Conservation (phyloP, 2,113 vertebrate species). For the Pyrgilauda ruficollis region DNA sequence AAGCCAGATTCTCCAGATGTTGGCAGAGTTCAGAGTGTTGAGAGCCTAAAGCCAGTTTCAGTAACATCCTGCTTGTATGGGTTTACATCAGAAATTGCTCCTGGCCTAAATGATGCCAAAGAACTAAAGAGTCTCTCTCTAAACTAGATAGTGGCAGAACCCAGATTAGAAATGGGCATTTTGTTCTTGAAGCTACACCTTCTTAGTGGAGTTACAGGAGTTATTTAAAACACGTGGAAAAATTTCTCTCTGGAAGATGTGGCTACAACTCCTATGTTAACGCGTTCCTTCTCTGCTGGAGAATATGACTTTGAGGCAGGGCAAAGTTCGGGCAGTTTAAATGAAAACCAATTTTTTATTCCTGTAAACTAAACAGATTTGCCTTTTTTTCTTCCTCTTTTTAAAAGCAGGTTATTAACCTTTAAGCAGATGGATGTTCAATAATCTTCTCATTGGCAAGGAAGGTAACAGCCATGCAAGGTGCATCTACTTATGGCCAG, state of each 20-base stretch:
- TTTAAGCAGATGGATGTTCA: conserved; percentile 58
- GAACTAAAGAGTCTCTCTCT: neutral
- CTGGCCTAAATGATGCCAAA: neutral
- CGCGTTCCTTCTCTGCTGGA: neutral
- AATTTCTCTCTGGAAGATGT: neutral
- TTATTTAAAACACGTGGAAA: neutral
- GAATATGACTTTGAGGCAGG: neutral
- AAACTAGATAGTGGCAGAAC: neutral
- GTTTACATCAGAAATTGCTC: conserved; percentile 10
- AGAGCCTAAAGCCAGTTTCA: conserved; percentile 2
- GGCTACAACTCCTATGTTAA: neutral
- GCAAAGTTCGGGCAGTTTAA: neutral
- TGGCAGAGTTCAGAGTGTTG: conserved; percentile 7
- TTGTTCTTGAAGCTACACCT: neutral
- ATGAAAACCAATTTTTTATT: conserved; percentile 49
- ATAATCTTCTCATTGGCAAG: conserved; percentile 23
- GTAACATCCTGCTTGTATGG: neutral
- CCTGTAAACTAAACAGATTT: conserved; percentile 61
- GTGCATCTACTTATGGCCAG: conserved; percentile 40
- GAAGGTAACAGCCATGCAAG: conserved; percentile 26
- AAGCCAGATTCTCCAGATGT: conserved; percentile 50
- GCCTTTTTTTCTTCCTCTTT: conserved; percentile 34
- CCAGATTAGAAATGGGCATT: neutral
- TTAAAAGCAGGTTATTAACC: conserved; percentile 42
- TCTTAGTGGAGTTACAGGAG: neutral